Conservation (phyloP, 2,113 vertebrate species). For the Cavia aperea region DNA sequence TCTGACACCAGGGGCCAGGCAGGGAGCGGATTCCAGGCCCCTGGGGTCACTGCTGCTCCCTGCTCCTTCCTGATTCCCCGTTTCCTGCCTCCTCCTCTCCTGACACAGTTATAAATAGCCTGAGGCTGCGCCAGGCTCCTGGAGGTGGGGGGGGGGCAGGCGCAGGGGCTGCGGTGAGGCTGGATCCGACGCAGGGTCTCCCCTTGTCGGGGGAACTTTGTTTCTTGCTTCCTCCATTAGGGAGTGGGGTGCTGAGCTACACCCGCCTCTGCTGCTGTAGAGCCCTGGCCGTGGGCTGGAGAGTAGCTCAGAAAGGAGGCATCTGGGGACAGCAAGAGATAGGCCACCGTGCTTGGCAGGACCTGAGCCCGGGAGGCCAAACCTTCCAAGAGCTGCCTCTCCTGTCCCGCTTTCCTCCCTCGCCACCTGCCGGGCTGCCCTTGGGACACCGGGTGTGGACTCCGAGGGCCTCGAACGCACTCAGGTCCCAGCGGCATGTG, state of each 20-base stretch:
- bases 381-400: neutral
- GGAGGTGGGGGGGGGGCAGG: constrained; percentile 46
- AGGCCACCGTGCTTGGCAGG: neutral
- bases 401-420: neutral
- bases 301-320: constrained; percentile 45
- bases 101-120: constrained; percentile 74
- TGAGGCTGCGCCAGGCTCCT: constrained; percentile 25
- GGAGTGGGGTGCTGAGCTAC: constrained; percentile 15
- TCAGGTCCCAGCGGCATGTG: neutral
- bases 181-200: neutral
- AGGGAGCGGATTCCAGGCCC: constrained; percentile 53
- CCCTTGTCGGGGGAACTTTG: constrained; percentile 44
- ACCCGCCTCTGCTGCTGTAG: neutral
- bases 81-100: constrained; percentile 74
- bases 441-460: too few relatives aligned
- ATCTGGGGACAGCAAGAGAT: constrained; percentile 27
- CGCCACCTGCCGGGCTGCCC: too few relatives aligned
- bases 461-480: neutral
- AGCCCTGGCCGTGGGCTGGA: neutral
- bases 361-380: neutral
- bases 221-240: constrained; percentile 19
- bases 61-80: constrained; percentile 67
- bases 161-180: neutral
- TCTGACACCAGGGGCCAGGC: neutral
- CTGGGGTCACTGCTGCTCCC: constrained; percentile 49